Evolutionary conservation across 2,888 invertebrate species (phyloP), one percentile per base, ranked within the genome.

Genomic region (Latrodectus elegans): DNA sequence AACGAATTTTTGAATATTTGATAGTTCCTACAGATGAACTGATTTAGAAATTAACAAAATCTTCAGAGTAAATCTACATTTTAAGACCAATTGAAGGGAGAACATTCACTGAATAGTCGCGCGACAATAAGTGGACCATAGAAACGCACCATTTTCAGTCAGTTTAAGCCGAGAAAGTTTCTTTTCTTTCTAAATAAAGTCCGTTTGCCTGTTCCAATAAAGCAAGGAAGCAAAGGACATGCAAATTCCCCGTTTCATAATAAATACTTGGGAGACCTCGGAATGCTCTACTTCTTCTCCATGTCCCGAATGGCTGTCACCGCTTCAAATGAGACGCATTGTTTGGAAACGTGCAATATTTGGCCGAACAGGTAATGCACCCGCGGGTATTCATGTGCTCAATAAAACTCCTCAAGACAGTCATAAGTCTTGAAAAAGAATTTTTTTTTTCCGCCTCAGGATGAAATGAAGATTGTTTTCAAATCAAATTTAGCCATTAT

Each of bases 261-360:
- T 85, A 85, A 85, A 85, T 85, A 75, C 38, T 70, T 38, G 52
- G 80, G 74, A 68, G 74, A 80, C 74, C 68, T 68, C 49, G 74
- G 70, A 85, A 85, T 85, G 85, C 85, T 85, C 85, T 85, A 80
- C 72, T 85, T 85, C 79, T 60, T 38, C 22, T 65, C 55, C 22
- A 67, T 78, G 84, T 55, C 77, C 72, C 74, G 77, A 74, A 84
- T 84, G 77, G 17, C 71, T 84, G 64, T 22, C 22, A 22, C 22
- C 22, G 22, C 22, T 22, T 22, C 22, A 64, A 82, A 53, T 67
- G 82, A 82, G 68, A 75, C 75, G 75, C 73, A 72, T 80, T 80
- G 79, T 80, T 71, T 80, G 55, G 79, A 52, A 15, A 15, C 80
- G 70, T 49, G 80, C 55, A 60, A n/a, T 55, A 68, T 72, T 80